These are phyloP conservation scores for Ridgeia piscesae DNA, from an alignment of 1,140 invertebrate species.

Conservation along the genomic window DNA sequence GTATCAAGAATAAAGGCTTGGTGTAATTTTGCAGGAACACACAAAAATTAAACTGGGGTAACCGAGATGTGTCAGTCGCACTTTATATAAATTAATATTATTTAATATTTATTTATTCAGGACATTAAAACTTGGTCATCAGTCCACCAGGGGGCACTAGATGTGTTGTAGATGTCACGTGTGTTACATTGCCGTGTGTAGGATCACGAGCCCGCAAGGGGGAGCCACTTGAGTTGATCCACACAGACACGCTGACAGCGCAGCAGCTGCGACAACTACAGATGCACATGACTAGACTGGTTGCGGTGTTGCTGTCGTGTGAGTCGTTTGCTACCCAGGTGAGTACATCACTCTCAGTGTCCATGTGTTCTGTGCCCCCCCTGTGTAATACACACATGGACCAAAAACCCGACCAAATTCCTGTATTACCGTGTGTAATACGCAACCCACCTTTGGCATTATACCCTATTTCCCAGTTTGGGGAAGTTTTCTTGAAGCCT, in stretches of 20 bases:
- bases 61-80: neutral
- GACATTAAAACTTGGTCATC: neutral
- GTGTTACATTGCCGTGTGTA: neutral
- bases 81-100: neutral
- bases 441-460: no score
- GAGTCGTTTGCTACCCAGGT: constrained; percentile 70
- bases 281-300: constrained; percentile 73
- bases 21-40: no score
- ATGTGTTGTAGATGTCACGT: neutral
- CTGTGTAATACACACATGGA: no score
- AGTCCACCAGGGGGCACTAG: neutral
- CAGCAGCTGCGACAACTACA: constrained; percentile 81
- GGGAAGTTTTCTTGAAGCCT: no score
- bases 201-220: constrained; percentile 17
- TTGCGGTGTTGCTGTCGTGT: constrained; percentile 69
- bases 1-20: no score
- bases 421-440: no score
- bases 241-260: constrained; percentile 66
- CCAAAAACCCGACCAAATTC: no score
- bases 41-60: neutral
- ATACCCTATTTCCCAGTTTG: no score
- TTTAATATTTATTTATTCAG: neutral
- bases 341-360: constrained; percentile 1
- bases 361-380: neutral
- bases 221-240: constrained; percentile 63